Evolutionary conservation across 2,113 vertebrate genomes (phyloP), one percentile per base, ranked within the genome.

Genomic region (Tragelaphus scriptus): DNA sequence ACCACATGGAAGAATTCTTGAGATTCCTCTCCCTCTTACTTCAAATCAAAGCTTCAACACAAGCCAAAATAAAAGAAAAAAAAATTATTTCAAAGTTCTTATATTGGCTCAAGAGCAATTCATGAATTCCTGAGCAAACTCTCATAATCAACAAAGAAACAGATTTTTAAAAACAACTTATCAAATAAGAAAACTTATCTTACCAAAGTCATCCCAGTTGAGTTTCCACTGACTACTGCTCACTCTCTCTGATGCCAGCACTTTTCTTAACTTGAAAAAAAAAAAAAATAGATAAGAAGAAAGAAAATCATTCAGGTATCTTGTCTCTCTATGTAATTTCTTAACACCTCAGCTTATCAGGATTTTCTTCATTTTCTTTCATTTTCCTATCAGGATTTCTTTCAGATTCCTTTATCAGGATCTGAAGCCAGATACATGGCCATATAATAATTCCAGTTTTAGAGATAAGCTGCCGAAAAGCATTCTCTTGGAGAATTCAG

Each of bases 401-500:
- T 92, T 96, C 59, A 47, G 32, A 86, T 21, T 25, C 93, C 36
- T 77, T 44, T 77, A 77, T 77, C 40, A 77, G 71, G 36, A 79
- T 4, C 0, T 12, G 55, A 97, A 94, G 55, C 53, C 80, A 92
- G 85, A 77, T 58, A 94, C 13, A 75, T 28, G 85, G 59, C 36
- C 79, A 94, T 84, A 36, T 87, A 92, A 88, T 88, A 88, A 95
- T 94, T 94, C 95, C 49, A 96, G 25, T 87, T 95, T 97, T 40
- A 84, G 77, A 91, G 91, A 96, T 77, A 93, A 95, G 40, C 53
- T 95, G 25, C 2, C 17, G 16, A 77, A 88, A 94, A 89, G 65
- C 51, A 91, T 91, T 89, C 53, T 90, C 87, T 44, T 55, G 9
- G 12, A 91, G 55, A 89, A 82, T 30, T 49, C 9, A 32, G 53